Percentiles rank a stretch among this genome's conserved stretches.
These are phyloP conservation scores for Phenganax marumi DNA, from an alignment of 92 coral and sea anemone species.

Conservation along the genomic window DNA sequence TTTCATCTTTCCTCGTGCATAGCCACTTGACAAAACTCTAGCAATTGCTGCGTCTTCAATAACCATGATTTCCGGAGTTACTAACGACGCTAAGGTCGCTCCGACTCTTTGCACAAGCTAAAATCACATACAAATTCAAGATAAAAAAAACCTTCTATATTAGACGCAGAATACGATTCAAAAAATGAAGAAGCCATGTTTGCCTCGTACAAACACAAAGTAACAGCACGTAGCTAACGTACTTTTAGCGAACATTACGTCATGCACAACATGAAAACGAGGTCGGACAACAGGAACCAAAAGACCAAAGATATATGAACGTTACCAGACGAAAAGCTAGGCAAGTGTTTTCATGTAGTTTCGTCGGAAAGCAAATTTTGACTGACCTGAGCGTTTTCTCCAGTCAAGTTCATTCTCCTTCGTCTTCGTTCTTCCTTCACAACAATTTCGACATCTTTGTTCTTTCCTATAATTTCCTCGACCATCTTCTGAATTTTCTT, in stretches of 20 bases:
- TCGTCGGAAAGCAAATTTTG: no score
- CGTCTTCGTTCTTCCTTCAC: conserved; percentile 3
- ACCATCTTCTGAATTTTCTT: conserved; percentile 9
- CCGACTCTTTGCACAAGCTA: conserved; percentile 21
- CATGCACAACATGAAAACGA: no score
- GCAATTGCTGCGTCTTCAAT: conserved; percentile 31
- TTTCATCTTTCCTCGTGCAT: conserved; percentile 22
- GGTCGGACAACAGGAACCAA: no score
- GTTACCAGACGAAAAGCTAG: no score
- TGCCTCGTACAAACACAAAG: no score
- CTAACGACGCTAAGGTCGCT: neutral
- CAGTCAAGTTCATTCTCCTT: conserved; percentile 5
- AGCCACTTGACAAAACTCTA: conserved; percentile 6
- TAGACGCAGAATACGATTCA: no score
- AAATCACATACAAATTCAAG: neutral
- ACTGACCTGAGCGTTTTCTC: conserved; percentile 11
- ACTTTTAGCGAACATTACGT: no score
- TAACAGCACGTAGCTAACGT: no score
- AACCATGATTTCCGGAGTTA: neutral
- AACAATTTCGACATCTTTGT: neutral
- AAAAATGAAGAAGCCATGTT: no score
- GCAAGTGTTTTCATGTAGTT: neutral
- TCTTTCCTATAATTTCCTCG: neutral
- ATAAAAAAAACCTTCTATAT: no score
- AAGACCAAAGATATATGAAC: no score